A percentile compares a stretch with the other conserved stretches of the same genome.
These are phyloP conservation scores for Numenius phaeopus DNA, from an alignment of 2,797 vertebrate genomes.

Conservation along the genomic window DNA sequence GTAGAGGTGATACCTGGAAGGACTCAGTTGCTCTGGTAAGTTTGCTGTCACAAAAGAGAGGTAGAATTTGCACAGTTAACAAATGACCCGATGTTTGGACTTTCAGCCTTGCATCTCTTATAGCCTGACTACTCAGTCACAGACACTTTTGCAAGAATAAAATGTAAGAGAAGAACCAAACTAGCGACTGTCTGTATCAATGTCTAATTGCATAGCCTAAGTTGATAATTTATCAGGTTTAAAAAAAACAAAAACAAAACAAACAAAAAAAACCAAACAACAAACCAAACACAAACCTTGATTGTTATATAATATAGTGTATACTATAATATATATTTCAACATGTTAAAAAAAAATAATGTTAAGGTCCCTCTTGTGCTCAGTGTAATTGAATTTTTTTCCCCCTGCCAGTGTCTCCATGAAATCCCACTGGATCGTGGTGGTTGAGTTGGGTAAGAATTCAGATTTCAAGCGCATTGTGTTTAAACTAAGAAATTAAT, in stretches of 20 bases:
- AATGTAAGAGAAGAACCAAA: neutral
- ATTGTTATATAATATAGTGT: too few relatives aligned
- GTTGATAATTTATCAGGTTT: neutral
- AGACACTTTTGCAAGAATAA: neutral
- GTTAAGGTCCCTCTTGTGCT: neutral
- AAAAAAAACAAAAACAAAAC: neutral
- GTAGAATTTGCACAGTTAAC: neutral
- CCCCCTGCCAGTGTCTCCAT: neutral
- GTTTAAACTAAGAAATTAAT: neutral
- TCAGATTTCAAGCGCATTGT: conserved; percentile 20
- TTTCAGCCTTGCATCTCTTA: neutral
- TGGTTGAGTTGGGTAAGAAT: neutral
- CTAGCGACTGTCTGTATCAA: neutral
- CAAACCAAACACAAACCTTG: neutral
- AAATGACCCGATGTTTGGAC: neutral
- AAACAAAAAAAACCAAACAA: neutral
- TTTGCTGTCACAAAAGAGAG: neutral
- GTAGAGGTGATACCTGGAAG: neutral
- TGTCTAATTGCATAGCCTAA: neutral
- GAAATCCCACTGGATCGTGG: neutral
- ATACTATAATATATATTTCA: neutral
- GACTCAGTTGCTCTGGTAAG: neutral
- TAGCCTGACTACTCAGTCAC: neutral
- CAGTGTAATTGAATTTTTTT: neutral
- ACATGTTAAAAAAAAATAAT: neutral